Conservation (phyloP, 2,113 vertebrate genomes). For the Semicossyphus pulcher region DNA sequence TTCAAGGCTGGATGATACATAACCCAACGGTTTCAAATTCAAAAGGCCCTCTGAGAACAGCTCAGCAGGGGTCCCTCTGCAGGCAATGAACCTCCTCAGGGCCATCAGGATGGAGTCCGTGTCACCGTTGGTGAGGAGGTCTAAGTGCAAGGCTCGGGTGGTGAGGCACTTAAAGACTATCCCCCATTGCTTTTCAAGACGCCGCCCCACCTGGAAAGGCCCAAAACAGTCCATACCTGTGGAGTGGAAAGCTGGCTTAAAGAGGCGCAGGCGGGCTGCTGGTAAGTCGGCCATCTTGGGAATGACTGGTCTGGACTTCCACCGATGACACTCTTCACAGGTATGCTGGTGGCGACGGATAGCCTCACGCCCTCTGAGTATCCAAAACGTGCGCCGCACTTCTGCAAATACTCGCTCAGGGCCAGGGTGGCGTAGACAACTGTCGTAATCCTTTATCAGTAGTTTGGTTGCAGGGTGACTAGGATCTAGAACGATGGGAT, state of each 20-base stretch:
- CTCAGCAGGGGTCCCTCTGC: neutral
- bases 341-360: too few species aligned
- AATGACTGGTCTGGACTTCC: too few species aligned
- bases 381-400: too few species aligned
- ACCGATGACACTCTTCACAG: too few species aligned
- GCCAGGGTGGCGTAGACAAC: too few species aligned
- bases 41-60: neutral
- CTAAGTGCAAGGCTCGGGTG: neutral
- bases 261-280: too few species aligned
- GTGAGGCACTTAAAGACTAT: neutral
- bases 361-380: too few species aligned
- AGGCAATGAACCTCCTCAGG: neutral
- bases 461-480: too few species aligned
- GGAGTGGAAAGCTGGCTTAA: neutral
- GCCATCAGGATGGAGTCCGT: neutral
- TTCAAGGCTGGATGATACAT: neutral
- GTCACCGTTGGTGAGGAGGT: neutral
- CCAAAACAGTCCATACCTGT: neutral
- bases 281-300: too few species aligned
- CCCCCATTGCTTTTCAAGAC: neutral
- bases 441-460: too few species aligned
- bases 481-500: too few species aligned
- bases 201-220: neutral
- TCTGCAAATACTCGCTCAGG: too few species aligned
- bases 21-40: neutral